Percentiles rank a stretch among this genome's conserved stretches.
phyloP scores from a whole-genome alignment of 2,888 invertebrate species.

The Drosophila mercatorum region DNA sequence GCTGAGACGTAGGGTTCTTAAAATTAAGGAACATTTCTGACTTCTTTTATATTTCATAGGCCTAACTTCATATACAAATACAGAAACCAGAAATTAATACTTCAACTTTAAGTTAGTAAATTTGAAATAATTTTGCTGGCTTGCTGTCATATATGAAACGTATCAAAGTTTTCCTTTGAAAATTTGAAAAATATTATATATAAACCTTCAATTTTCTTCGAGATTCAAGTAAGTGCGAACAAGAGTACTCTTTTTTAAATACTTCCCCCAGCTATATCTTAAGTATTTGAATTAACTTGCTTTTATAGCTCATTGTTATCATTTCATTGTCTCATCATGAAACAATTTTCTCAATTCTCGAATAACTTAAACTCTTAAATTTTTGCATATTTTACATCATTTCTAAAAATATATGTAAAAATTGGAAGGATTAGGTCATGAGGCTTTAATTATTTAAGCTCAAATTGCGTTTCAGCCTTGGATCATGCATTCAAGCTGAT shows the following conservation, averaged over 20 bases:
- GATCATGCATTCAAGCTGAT: background rate
- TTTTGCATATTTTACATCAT: background rate
- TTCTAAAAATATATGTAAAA: background rate
- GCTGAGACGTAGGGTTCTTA: background rate
- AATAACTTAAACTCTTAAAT: background rate
- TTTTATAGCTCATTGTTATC: background rate
- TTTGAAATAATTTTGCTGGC: too few species aligned
- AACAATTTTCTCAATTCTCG: background rate
- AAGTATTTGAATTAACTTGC: background rate
- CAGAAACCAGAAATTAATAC: too few species aligned
- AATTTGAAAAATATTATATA: too few species aligned
- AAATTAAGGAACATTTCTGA: too few species aligned
- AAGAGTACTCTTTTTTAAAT: too few species aligned
- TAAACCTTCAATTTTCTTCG: too few species aligned
- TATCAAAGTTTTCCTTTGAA: too few species aligned
- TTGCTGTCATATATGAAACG: too few species aligned
- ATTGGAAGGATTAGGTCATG: background rate
- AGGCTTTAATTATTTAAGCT: background rate
- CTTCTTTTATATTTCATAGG: too few species aligned
- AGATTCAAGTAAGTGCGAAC: too few species aligned
- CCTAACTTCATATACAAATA: too few species aligned
- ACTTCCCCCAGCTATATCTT: background rate
- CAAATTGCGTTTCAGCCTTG: conserved; percentile 5
- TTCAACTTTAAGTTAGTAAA: too few species aligned
- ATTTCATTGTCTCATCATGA: background rate